Base-by-base conservation (phyloP, 2,113 vertebrate species). In the Catharus fuscescens region DNA sequence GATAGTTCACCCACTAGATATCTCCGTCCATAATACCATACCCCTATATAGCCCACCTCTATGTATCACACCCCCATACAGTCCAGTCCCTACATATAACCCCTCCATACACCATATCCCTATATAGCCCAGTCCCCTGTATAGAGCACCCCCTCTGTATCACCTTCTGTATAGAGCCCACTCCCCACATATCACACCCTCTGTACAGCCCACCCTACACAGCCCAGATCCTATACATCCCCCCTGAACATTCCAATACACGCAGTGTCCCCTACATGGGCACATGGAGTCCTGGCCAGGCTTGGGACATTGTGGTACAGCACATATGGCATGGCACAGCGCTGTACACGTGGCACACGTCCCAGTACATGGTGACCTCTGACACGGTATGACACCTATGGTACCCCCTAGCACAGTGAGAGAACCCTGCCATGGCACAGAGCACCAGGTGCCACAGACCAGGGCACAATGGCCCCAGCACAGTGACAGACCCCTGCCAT, bases 281-380 rank as follows among this genome's bases (percentile, higher is more conserved):
- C 26, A 34, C 17, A 31, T 0, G 0, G 31, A 72, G 16, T 50
- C 25, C 42, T 32, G 20, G 17, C 18, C 36, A 31, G 14, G 16
- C 8, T 0, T 25, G 9, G 29, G 29, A 32, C 62, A 36, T 36
- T 15, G n/a, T 13, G 23, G 47, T 53, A 59, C 36, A 31, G 61
- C 52, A 76, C 24, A 2, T 4, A 2, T 1, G 7, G 47, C 57
- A 14, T 3, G 28, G 67, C 23, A 17, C 48, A 47, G 13, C 36
- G 36, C 72, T 21, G 21, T 10, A 6, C 38, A 6, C 38, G 1
- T 8, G 32, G 36, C 45, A 77, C 71, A 17, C 5, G 8, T 40
- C 25, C 34, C 20, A 18, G 1, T 8, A 57, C n/a, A 48, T 1
- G 15, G 40, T 47, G 50, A 40, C 29, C 12, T 5, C n/a, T 0